phyloP scores from a whole-genome alignment of 2,888 invertebrate genomes.

The Stenodera caucasica region DNA sequence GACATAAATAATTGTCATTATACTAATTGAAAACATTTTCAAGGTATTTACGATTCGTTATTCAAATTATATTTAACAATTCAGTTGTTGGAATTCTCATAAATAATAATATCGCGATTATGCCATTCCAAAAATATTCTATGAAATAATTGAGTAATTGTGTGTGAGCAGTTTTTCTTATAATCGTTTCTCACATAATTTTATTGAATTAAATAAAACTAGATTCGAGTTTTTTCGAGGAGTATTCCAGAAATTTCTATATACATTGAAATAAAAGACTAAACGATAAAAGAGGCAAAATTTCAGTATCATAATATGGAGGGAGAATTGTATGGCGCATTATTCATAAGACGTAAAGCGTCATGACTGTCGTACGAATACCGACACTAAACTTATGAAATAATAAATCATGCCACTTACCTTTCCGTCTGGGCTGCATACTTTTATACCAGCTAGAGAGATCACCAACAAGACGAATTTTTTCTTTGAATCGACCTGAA shows the following conservation, averaged over 20 bases:
- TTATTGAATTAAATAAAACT: not conserved
- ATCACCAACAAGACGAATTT: conserved; percentile 74
- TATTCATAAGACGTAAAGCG: conserved; percentile 26
- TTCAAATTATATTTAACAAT: not conserved
- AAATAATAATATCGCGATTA: too few relatives aligned
- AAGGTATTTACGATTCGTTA: not conserved
- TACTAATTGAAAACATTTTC: not conserved
- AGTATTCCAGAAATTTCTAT: conserved; percentile 17
- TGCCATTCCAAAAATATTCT: too few relatives aligned
- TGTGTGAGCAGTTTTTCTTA: too few relatives aligned
- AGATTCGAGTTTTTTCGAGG: not conserved
- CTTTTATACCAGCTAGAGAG: conserved; percentile 77
- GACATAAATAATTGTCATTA: not conserved
- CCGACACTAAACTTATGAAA: conserved; percentile 31
- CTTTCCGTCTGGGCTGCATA: conserved; percentile 82
- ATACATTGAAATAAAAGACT: conserved; percentile 26
- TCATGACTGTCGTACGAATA: conserved; percentile 15
- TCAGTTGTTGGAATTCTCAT: not conserved
- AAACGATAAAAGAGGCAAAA: conserved; percentile 12
- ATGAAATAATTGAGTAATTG: too few relatives aligned
- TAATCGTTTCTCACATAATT: not conserved
- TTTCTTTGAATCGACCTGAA: conserved; percentile 67
- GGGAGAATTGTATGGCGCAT: conserved; percentile 12
- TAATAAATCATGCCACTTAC: conserved; percentile 56
- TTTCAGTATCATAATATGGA: conserved; percentile 11